A percentile compares a stretch with the other conserved stretches of the same genome.
Conservation (phyloP, 2,113 vertebrate genomes). For the Microcebus tavaratra region DNA sequence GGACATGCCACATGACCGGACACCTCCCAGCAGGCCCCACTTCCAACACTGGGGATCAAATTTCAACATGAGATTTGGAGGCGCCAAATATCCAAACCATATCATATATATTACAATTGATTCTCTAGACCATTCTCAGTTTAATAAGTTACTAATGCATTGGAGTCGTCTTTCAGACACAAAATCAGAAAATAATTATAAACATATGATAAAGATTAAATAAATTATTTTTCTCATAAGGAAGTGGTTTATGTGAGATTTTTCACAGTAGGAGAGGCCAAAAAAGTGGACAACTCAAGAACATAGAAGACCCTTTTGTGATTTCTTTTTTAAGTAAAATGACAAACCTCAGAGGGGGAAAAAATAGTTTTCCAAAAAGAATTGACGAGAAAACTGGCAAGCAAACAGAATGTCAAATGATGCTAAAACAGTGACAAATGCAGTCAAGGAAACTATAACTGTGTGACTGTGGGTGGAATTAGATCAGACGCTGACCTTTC, state of each 20-base stretch:
- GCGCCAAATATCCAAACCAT: too few relatives aligned
- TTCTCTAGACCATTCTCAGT: neutral
- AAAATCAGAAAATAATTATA: neutral
- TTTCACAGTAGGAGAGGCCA: neutral
- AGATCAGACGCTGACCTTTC: conserved; percentile 28
- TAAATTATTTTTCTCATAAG: neutral
- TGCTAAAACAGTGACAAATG: neutral
- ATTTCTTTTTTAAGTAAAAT: conserved; percentile 39
- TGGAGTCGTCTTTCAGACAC: neutral
- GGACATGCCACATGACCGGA: too few relatives aligned
- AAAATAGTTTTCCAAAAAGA: conserved; percentile 42
- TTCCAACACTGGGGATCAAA: too few relatives aligned
- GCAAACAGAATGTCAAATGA: conserved; percentile 46
- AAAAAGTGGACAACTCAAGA: neutral
- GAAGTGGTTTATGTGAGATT: neutral
- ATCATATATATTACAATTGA: neutral
- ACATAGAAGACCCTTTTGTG: neutral
- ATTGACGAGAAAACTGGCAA: conserved; percentile 47
- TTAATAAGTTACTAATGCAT: neutral
- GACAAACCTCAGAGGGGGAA: neutral
- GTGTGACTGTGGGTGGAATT: neutral
- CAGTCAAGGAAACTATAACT: neutral
- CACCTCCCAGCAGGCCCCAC: too few relatives aligned
- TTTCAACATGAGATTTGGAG: too few relatives aligned
- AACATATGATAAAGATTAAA: neutral